These are phyloP conservation scores for Meloidogyne chitwoodi DNA, from an alignment of 1,140 invertebrate genomes.

Conservation along the genomic window DNA sequence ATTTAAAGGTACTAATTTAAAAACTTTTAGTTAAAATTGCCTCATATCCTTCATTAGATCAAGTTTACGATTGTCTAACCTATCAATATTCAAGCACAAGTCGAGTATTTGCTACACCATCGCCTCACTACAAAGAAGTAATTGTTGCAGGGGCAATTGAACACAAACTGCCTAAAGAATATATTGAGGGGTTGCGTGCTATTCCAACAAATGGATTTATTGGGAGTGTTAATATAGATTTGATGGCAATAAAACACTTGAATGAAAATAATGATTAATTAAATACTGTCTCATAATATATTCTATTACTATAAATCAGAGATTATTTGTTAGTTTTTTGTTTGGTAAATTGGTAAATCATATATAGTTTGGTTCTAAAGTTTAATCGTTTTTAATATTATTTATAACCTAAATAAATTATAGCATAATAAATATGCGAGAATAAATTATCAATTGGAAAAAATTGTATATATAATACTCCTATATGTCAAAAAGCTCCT, in stretches of 20 bases:
- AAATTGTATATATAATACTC: too few species aligned
- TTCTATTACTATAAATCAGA: too few species aligned
- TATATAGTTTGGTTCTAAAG: too few species aligned
- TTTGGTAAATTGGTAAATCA: too few species aligned
- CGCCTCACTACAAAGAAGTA: conserved; percentile 52
- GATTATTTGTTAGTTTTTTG: too few species aligned
- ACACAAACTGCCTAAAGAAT: conserved; percentile 39
- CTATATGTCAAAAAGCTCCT: too few species aligned
- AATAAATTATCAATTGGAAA: too few species aligned
- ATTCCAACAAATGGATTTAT: conserved; percentile 44
- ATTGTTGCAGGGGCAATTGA: conserved; percentile 48
- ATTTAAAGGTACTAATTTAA: neutral
- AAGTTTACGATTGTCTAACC: conserved; percentile 43
- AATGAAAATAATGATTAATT: conserved; percentile 7
- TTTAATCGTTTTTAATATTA: too few species aligned
- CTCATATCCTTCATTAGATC: neutral
- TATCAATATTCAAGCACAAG: conserved; percentile 49
- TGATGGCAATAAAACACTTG: conserved; percentile 32
- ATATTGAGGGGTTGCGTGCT: conserved; percentile 30
- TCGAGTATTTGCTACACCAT: conserved; percentile 23
- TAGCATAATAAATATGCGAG: too few species aligned
- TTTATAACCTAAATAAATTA: too few species aligned
- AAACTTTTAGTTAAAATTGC: neutral
- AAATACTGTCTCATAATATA: neutral
- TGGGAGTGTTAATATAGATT: conserved; percentile 33